These are phyloP conservation scores for Epinephelus moara DNA, from an alignment of 2,113 vertebrate genomes.

Conservation along the genomic window DNA sequence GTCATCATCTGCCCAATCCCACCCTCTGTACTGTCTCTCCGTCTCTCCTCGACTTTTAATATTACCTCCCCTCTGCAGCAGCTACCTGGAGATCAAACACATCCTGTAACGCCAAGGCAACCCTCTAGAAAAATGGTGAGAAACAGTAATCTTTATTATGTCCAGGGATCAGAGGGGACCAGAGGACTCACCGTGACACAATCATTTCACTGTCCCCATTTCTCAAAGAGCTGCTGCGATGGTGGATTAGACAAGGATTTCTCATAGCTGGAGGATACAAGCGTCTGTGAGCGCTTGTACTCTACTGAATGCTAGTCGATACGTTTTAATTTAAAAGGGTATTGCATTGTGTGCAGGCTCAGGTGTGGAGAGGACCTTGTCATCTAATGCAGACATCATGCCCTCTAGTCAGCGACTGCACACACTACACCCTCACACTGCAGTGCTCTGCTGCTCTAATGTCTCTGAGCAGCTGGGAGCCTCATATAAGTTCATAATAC, in stretches of 20 bases:
- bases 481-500: slow-evolving; percentile 22
- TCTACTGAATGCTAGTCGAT: slow-evolving; percentile 44
- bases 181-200: slow-evolving; percentile 3
- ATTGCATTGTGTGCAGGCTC: slow-evolving; percentile 44
- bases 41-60: slow-evolving; percentile 61
- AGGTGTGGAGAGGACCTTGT: slow-evolving; percentile 57
- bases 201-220: slow-evolving; percentile 22
- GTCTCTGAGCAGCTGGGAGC: slow-evolving; percentile 42
- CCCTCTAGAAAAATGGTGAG: neutral
- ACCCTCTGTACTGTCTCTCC: slow-evolving; percentile 6
- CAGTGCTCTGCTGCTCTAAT: slow-evolving; percentile 1
- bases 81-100: slow-evolving; percentile 45
- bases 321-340: slow-evolving; percentile 48
- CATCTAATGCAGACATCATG: slow-evolving; percentile 43
- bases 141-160: slow-evolving; percentile 31
- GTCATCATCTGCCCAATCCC: neutral
- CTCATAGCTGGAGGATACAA: slow-evolving; percentile 23
- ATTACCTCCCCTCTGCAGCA: slow-evolving; percentile 32
- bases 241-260: slow-evolving; percentile 32
- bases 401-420: slow-evolving; percentile 48
- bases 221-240: slow-evolving; percentile 21
- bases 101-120: slow-evolving; percentile 30
- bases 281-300: slow-evolving; percentile 11
- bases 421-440: slow-evolving; percentile 37
- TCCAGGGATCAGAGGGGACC: slow-evolving; percentile 15